These are phyloP conservation scores for Anoplolepis gracilipes DNA, from an alignment of 1,140 invertebrate genomes.

Conservation along the genomic window DNA sequence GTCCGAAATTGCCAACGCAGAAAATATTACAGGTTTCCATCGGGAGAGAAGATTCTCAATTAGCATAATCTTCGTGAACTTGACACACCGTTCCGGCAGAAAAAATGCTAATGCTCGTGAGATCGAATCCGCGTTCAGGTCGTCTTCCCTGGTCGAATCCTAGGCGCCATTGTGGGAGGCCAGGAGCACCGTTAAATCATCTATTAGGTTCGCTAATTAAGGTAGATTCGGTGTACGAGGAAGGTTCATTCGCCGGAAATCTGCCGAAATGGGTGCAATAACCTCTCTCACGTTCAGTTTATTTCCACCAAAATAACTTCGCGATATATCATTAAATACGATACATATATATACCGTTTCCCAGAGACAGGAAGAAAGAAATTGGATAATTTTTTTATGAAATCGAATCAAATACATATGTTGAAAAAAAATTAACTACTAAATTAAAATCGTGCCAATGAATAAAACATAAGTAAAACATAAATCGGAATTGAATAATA, in stretches of 20 bases:
- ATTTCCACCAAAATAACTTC: not conserved
- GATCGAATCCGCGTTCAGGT: conserved; percentile 59
- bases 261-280: conserved; percentile 2
- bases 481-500: conserved; percentile 11
- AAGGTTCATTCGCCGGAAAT: not conserved
- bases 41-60: conserved; percentile 11
- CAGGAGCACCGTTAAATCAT: conserved; percentile 68
- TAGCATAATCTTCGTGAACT: conserved; percentile 60
- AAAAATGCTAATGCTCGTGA: conserved; percentile 76
- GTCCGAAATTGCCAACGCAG: not conserved
- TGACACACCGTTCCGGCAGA: conserved; percentile 43
- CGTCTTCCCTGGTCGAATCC: conserved; percentile 52
- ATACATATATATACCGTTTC: not conserved
- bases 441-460: not conserved
- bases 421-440: no score
- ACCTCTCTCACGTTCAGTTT: conserved; percentile 3
- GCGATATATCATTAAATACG: not conserved
- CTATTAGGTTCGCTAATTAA: conserved; percentile 69
- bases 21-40: conserved; percentile 30
- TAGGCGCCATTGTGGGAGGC: conserved; percentile 50
- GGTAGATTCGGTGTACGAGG: conserved; percentile 52
- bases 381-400: not conserved
- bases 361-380: not conserved
- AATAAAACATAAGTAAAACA: conserved; percentile 5
- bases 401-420: no score